phyloP scores from a whole-genome alignment of 2,797 vertebrate genomes.

The Forpus xanthops region DNA sequence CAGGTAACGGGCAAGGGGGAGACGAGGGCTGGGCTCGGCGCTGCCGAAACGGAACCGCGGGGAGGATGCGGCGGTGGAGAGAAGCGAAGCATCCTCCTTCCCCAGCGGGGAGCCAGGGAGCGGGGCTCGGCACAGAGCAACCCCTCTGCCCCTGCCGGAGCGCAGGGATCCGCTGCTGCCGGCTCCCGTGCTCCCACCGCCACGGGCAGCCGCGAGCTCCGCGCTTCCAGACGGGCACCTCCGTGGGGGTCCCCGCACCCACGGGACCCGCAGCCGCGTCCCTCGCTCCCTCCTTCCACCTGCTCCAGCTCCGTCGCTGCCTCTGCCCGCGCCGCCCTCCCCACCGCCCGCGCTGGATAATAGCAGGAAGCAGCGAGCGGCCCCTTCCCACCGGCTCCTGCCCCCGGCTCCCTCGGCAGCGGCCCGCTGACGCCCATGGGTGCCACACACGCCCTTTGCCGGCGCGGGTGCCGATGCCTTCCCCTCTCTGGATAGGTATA shows the following conservation, averaged over 20 bases:
- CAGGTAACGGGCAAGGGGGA: neutral
- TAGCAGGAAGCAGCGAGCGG: neutral
- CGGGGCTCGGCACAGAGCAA: neutral
- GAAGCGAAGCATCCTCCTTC: neutral
- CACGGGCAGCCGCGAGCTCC: neutral
- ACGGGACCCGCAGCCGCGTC: rapidly evolving
- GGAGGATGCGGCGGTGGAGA: neutral
- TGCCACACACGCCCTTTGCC: neutral
- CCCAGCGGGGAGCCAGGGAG: neutral
- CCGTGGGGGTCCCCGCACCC: neutral
- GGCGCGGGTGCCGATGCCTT: slow-evolving; percentile 14
- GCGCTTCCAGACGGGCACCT: neutral
- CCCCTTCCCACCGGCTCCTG: neutral
- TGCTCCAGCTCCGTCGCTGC: neutral
- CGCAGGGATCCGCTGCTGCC: neutral
- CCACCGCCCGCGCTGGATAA: neutral
- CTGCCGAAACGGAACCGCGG: neutral
- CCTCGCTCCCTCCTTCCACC: neutral
- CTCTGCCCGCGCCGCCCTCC: neutral
- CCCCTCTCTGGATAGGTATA: slow-evolving; percentile 44
- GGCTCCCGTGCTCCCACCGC: neutral
- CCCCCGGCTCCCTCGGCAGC: neutral
- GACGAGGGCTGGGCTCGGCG: neutral
- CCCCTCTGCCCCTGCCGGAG: neutral
- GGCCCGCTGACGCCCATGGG: slow-evolving; percentile 20